Evolutionary conservation across 1,140 invertebrate species (phyloP).

Genomic region (Brachionus rubens): DNA sequence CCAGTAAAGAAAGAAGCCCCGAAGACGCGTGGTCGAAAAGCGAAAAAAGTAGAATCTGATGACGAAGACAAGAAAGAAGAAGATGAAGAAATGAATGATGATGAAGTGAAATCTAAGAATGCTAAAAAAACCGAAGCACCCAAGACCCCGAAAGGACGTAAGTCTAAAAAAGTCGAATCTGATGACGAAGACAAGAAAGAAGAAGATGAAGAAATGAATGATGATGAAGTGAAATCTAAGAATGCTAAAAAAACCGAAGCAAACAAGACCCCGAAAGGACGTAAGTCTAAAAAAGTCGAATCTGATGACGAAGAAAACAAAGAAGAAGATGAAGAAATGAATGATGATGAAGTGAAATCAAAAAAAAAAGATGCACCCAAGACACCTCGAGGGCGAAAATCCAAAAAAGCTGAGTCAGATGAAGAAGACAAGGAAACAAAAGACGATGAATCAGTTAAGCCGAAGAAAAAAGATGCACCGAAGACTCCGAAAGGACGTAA

Average conservation of each 20-base stretch:
- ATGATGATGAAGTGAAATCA: not conserved
- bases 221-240: no score
- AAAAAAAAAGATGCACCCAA: not conserved
- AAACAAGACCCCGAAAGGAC: no score
- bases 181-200: not conserved
- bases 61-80: not conserved
- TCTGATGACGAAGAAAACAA: not conserved
- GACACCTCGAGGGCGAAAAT: not conserved
- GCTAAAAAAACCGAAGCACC: not conserved
- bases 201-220: not conserved
- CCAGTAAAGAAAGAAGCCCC: not conserved
- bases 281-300: not conserved
- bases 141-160: not conserved
- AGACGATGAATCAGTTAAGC: not conserved
- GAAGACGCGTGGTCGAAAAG: not conserved
- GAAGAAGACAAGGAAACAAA: not conserved
- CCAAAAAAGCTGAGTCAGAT: not conserved
- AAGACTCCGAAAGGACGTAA: not conserved
- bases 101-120: no score
- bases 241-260: not conserved
- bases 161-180: not conserved
- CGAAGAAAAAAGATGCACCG: not conserved
- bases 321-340: not conserved
- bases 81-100: no score
- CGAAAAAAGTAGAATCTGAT: not conserved